Base-by-base conservation (phyloP, 2,113 vertebrate species). In the Anarhynchus alexandrinus region DNA sequence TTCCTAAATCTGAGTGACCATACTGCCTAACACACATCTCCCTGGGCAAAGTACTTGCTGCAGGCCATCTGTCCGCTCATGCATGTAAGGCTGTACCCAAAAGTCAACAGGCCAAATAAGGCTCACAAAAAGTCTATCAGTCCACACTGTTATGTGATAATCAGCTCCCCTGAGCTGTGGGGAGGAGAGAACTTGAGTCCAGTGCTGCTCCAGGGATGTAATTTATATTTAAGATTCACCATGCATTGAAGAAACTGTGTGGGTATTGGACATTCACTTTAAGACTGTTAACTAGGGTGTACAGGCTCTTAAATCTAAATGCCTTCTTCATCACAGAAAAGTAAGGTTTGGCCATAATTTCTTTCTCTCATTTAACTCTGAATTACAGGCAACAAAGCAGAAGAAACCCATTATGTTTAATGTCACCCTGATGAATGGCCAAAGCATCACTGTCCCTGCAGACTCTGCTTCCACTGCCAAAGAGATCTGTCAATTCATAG, bases 381-480 rank as follows among this genome's bases (percentile, higher is more conserved):
- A 81, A 25, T 92, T 69, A 65, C 89, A 99, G 99, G 99, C 99
- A 26, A 99, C 99, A 88, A 99, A 99, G 95, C 98, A 98, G 34
- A 99, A 99, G 96, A 99, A 98, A 95, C 98, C 98, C 42, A 98
- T 99, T 69, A 94, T 97, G 1, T 98, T 99, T 79, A 98, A 98
- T 11, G 98, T 99, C 94, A 98, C 95, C 18, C 85, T 99, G 96
- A 98, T 98, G 97, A 99, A 99, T 1, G 98, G 99, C 22, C 98
- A 97, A 89, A 98, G 96, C 82, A 95, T 99, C 77, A 98, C 98
- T 18, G 45, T 99, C 81, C 97, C 97, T 13, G 97, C 99, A 12
- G 99, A 99, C 88, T 99, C 99, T 2, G 99, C 99, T 27, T 99
- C 99, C 18, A 99, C 98, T 4, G 99, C 99, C 34, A 98, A 86